Conservation (phyloP, 2,113 vertebrate species). For the Cettia cetti region DNA sequence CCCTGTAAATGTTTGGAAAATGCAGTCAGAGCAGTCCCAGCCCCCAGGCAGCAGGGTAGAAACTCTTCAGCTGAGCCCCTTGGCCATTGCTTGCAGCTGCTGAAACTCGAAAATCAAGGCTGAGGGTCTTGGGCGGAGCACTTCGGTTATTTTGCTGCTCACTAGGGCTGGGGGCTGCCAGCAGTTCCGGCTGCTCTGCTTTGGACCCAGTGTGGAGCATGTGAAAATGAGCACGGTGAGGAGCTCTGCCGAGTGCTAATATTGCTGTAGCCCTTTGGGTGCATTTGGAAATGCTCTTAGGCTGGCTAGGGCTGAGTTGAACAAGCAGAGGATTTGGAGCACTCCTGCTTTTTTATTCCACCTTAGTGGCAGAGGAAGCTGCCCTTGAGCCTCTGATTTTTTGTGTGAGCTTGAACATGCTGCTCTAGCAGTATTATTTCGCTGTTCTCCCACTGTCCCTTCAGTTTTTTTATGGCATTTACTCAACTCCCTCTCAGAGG, state of each 20-base stretch:
- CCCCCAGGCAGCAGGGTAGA: neutral
- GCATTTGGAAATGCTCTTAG: neutral
- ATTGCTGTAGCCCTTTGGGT: neutral
- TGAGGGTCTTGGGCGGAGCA: neutral
- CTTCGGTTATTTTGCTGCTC: neutral
- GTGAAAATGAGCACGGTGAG: accelerated
- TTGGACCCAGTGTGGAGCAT: neutral
- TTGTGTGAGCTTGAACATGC: neutral
- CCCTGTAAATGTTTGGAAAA: neutral
- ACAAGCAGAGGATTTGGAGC: neutral
- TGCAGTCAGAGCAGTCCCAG: neutral
- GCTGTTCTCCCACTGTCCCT: neutral
- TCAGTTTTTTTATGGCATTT: neutral
- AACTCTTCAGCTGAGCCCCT: neutral
- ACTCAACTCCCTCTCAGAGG: neutral
- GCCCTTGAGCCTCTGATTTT: neutral
- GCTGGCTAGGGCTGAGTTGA: neutral
- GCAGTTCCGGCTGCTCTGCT: neutral
- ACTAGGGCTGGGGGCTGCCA: accelerated
- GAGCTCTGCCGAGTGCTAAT: neutral
- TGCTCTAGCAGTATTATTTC: neutral
- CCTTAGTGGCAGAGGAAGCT: neutral
- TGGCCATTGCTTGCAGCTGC: neutral
- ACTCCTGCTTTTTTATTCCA: neutral
- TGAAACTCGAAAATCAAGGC: neutral